Base-by-base conservation (phyloP, 2,797 vertebrate species). In the Tenualosa ilisha region DNA sequence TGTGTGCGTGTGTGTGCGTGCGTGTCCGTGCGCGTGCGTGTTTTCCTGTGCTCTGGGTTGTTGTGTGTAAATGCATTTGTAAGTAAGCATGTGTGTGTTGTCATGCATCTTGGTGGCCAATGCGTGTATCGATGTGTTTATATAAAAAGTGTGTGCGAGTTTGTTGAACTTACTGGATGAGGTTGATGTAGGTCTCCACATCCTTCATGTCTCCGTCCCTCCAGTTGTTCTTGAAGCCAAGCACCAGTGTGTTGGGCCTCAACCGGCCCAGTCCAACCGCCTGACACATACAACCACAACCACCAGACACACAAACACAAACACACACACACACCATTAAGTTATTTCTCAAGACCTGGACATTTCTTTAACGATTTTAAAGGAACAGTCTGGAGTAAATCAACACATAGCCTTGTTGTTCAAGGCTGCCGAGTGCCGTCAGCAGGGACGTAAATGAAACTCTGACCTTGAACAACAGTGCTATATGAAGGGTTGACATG, bases 211-310 rank as follows among this genome's bases (percentile, higher is more conserved):
- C 98, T 22, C 95, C 91, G 75, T 97, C 95, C 81, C 95, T 92
- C 98, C 98, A 99, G 91, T 98, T 96, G 79, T 98, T 99, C 92
- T 99, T 99, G 95, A 97, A 99, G 91, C 98, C 98, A 84, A 99
- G 90, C 82, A 99, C 98, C 89, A 99, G 95, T 1, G 96, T 99
- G 90, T 99, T 99, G 24, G 98, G 98, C 88, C 95, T 97, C 91
- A 99, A 96, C 82, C 98, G 96, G 72, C 98, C 98, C 87, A 99
- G 94, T 68, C 98, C 98, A 84, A 97, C 96, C 93, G 98, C 98
- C 98, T 97, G 91, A 82, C 0, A 22, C 1, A 20, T 24, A 85
- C 22, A 43, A 50, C 2, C 26, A 56, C n/a, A n/a, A n/a, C n/a
- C n/a, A n/a, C n/a, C 54, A 59, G 17, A 84, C 0, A 26, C 1